These are phyloP conservation scores for Megaceryle torquata DNA, from an alignment of 2,113 vertebrate species.

Conservation along the genomic window DNA sequence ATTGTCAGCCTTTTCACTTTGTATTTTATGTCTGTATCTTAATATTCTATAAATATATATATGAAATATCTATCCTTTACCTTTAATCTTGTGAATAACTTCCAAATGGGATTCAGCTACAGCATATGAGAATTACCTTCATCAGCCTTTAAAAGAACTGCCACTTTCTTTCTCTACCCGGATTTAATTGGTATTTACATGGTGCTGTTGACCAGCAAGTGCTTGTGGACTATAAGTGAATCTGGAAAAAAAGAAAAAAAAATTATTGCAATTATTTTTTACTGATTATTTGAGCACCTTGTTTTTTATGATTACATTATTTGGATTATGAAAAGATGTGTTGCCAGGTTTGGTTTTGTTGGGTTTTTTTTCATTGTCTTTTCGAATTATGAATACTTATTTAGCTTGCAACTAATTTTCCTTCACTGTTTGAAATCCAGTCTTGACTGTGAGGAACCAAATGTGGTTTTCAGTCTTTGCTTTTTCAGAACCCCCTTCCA, in stretches of 20 bases:
- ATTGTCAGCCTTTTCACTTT: constrained; percentile 42
- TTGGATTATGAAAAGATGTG: background rate
- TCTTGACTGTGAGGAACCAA: background rate
- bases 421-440: background rate
- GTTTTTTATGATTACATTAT: background rate
- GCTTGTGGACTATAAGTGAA: background rate
- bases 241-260: background rate
- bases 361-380: background rate
- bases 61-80: background rate
- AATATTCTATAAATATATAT: background rate
- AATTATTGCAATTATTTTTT: background rate
- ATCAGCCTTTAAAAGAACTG: background rate
- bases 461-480: background rate
- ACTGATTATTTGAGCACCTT: background rate
- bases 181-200: background rate
- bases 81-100: background rate
- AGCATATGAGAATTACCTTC: background rate
- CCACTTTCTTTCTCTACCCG: background rate
- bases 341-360: background rate
- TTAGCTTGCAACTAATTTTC: background rate
- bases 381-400: background rate
- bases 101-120: background rate
- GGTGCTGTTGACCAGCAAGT: background rate
- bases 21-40: constrained; percentile 6
- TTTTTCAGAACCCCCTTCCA: background rate